Evolutionary conservation across 2,113 vertebrate species (phyloP).

Genomic region (Dasyurus viverrinus): DNA sequence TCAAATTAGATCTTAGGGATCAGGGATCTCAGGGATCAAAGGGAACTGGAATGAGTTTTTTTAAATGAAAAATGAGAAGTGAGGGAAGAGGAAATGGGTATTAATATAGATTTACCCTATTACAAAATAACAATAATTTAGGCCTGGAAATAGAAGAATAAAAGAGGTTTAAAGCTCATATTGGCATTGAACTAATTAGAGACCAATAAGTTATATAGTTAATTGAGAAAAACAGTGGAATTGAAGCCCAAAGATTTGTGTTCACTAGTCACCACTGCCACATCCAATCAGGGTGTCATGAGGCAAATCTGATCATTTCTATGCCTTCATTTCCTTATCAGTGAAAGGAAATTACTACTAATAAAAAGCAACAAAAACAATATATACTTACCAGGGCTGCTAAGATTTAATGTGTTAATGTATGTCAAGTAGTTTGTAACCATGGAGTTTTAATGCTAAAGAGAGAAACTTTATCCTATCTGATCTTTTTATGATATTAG

Average conservation of each 20-base stretch:
- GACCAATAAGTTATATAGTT: neutral
- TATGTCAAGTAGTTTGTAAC: neutral
- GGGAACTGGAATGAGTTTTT: neutral
- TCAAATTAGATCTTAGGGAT: neutral
- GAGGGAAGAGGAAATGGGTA: neutral
- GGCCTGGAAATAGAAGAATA: rapidly evolving
- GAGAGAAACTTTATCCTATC: neutral
- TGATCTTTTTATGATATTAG: neutral
- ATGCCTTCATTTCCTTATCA: neutral
- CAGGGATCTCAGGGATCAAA: neutral
- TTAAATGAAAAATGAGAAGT: neutral
- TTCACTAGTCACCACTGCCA: neutral
- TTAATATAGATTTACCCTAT: rapidly evolving
- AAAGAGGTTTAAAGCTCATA: neutral
- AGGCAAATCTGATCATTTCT: neutral
- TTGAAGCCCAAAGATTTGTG: neutral
- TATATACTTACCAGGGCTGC: neutral
- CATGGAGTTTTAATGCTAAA: neutral
- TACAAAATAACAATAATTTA: neutral
- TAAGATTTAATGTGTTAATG: neutral
- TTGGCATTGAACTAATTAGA: neutral
- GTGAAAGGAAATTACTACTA: neutral
- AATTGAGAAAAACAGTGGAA: neutral
- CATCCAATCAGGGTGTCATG: neutral
- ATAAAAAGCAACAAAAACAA: neutral